Base-by-base conservation (phyloP, 2,113 vertebrate species). In the Hippocampus abdominalis region DNA sequence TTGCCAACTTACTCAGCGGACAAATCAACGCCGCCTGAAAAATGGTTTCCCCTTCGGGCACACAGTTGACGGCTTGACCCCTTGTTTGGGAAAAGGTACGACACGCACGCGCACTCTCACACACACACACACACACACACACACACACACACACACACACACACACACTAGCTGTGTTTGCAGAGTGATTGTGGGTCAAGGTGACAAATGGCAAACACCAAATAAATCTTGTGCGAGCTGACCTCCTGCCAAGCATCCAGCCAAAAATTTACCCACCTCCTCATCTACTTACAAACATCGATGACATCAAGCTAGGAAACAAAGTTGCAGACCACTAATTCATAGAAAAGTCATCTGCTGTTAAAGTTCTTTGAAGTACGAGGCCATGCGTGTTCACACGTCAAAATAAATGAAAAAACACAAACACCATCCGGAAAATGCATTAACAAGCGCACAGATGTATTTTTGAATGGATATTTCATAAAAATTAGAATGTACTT, bases 171-270 rank as follows among this genome's bases (percentile, higher is more conserved):
- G 48, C 51, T 46, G n/a, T 90, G 84, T 92, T 91, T 91, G 88
- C 54, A 82, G 79, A 90, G 72, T 54, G 54, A 69, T 66, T 40
- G 40, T 68, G 80, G 88, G 88, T 91, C 88, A 91, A 90, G 87
- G 89, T 89, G 87, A 90, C 86, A 78, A 86, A 86, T 51, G 76
- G 78, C 82, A 87, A 87, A 90, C 86, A 86, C 71, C 69, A 84
- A 89, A 85, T 81, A 82, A 88, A 85, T 84, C 82, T 85, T 80
- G 68, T 67, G 70, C 51, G 39, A 88, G 75, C 74, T 81, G 80
- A 82, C 81, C 72, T 32, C 53, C 69, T 44, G 67, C 66, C 83
- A 81, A 76, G 81, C 72, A 57, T 64, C 67, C 71, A 53, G 79
- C 78, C 73, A 81, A 78, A 74, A 78, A 81, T 81, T 73, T 81